Percentiles rank a stretch among this genome's conserved stretches.
These are phyloP conservation scores for Eidolon helvum DNA, from an alignment of 2,113 vertebrate genomes.

Conservation along the genomic window DNA sequence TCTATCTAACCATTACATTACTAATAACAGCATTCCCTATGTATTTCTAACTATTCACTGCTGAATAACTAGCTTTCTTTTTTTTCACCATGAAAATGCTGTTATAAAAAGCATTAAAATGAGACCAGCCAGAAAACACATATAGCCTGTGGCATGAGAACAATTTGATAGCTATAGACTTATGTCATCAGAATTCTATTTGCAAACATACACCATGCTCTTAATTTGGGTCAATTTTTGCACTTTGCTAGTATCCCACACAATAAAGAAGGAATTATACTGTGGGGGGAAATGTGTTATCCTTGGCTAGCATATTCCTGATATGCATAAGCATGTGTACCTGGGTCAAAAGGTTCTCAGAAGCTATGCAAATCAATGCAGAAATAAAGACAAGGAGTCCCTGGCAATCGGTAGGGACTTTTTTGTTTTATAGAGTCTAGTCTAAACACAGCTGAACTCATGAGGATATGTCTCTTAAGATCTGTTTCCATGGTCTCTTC, in stretches of 20 bases:
- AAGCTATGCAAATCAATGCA: slow-evolving; percentile 13
- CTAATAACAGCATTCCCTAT: too few relatives aligned
- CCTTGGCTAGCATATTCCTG: background rate
- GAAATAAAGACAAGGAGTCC: slow-evolving; percentile 15
- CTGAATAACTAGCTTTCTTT: background rate
- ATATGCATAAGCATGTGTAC: background rate
- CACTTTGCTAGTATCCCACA: background rate
- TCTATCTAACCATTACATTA: too few relatives aligned
- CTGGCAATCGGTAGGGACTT: background rate
- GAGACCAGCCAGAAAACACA: background rate
- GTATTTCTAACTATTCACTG: background rate
- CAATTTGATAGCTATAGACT: background rate
- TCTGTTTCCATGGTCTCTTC: background rate
- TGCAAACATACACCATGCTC: background rate
- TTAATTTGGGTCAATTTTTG: background rate
- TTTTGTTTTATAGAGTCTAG: slow-evolving; percentile 7
- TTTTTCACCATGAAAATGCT: background rate
- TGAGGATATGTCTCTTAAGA: background rate
- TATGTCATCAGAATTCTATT: background rate
- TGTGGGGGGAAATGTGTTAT: background rate
- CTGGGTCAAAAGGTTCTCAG: background rate
- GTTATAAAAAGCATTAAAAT: background rate
- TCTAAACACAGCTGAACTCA: slow-evolving; percentile 43
- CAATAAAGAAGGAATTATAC: background rate
- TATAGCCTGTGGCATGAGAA: background rate